Percentiles rank a stretch among this genome's conserved stretches.
Evolutionary conservation across 2,113 vertebrate genomes (phyloP).

Genomic region (Halcyon malimbica): DNA sequence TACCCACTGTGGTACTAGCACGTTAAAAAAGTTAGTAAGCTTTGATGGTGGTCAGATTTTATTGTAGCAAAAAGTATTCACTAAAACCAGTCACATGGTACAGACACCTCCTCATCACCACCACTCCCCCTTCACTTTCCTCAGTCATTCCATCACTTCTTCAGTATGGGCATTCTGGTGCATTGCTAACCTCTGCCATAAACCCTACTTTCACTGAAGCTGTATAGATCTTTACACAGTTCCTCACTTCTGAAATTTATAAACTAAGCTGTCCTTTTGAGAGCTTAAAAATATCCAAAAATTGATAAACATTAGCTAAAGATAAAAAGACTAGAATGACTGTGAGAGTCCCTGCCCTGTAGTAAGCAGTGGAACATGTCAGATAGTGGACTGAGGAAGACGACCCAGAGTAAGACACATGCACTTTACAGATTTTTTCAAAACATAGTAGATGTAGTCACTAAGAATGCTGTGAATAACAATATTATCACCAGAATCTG

Average conservation of each 20-base stretch:
- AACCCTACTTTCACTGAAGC: not conserved
- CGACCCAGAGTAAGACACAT: not conserved
- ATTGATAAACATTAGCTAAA: not conserved
- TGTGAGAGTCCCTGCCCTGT: not conserved
- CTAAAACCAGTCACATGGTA: not conserved
- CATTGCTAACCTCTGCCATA: not conserved
- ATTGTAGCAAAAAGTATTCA: not conserved
- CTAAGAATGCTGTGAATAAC: not conserved
- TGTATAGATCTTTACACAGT: rapidly evolving
- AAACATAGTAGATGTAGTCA: not conserved
- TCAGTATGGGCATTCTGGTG: not conserved
- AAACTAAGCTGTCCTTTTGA: not conserved
- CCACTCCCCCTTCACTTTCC: not conserved
- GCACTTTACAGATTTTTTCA: not conserved
- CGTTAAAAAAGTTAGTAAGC: not conserved
- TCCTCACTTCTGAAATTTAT: not conserved
- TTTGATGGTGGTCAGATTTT: not conserved
- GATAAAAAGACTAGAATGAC: not conserved
- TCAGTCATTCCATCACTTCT: not conserved
- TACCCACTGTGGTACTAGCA: not conserved
- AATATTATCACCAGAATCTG: not conserved
- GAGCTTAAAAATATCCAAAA: not conserved
- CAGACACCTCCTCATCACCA: not conserved
- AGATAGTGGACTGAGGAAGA: not conserved
- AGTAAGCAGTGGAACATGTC: not conserved